Evolutionary conservation across 2,797 vertebrate species (phyloP).

Genomic region (Acrocephalus scirpaceus): DNA sequence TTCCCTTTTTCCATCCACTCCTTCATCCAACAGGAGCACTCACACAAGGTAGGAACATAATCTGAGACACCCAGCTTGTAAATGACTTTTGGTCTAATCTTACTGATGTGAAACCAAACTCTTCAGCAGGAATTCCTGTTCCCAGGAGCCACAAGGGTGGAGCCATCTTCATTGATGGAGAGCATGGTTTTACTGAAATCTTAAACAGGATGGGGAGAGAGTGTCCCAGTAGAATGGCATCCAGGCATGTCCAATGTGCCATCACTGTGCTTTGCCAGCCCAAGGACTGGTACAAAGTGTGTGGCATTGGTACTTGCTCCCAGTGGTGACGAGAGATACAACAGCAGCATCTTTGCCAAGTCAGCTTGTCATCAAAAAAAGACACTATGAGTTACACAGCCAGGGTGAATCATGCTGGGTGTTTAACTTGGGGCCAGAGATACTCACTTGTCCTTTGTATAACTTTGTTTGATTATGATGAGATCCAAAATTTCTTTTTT

Average conservation of each 20-base stretch:
- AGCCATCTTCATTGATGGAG: rapidly evolving
- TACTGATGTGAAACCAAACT: neutral
- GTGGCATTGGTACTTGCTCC: neutral
- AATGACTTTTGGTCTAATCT: neutral
- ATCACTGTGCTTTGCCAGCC: neutral
- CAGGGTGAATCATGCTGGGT: neutral
- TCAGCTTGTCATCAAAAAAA: neutral
- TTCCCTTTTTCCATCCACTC: neutral
- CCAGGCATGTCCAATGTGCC: neutral
- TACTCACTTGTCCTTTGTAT: neutral
- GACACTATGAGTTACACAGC: neutral
- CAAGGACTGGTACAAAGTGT: neutral
- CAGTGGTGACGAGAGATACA: neutral
- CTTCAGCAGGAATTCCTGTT: neutral
- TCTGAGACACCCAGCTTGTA: neutral
- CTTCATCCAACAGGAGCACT: neutral
- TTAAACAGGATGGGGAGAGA: neutral
- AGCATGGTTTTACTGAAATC: neutral
- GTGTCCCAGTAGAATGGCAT: neutral
- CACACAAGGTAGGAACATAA: neutral
- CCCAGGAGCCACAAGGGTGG: neutral
- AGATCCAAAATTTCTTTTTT: neutral
- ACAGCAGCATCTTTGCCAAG: neutral
- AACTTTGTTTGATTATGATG: neutral
- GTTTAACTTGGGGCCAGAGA: neutral